Percentiles rank a stretch among this genome's conserved stretches.
These are phyloP conservation scores for Cassiopea andromeda DNA, from an alignment of 30 jellyfish, hydroid and myxozoan genomes.

Conservation along the genomic window DNA sequence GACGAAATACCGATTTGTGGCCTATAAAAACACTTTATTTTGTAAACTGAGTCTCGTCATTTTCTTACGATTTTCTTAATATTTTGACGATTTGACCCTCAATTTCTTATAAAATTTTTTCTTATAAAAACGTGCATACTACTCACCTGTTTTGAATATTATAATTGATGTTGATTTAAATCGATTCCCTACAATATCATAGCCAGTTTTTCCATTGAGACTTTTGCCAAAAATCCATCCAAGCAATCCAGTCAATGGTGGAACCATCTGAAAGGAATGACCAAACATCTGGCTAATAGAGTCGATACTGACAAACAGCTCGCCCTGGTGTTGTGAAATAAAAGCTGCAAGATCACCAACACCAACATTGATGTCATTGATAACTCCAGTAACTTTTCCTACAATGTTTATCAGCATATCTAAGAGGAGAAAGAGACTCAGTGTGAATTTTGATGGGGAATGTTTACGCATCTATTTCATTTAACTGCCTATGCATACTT, in stretches of 20 bases:
- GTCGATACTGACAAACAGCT: conserved; percentile 46
- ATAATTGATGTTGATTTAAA: conserved; percentile 54
- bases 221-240: conserved; percentile 72
- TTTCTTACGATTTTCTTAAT: no score
- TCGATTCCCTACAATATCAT: conserved; percentile 62
- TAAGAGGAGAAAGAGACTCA: background rate
- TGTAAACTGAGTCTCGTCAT: no score
- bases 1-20: no score
- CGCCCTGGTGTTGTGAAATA: conserved; percentile 26
- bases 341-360: conserved; percentile 48
- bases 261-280: conserved; percentile 61
- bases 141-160: conserved; percentile 65
- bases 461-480: background rate
- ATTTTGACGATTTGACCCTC: no score
- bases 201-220: conserved; percentile 24
- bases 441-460: background rate
- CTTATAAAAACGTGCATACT: no score
- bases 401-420: conserved; percentile 31
- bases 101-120: no score
- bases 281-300: conserved; percentile 42
- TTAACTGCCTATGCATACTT: no score
- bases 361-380: conserved; percentile 35
- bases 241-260: conserved; percentile 56
- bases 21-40: no score
- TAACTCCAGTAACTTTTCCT: conserved; percentile 65